phyloP scores from a whole-genome alignment of 2,888 invertebrate genomes.

The Axea sp. region DNA sequence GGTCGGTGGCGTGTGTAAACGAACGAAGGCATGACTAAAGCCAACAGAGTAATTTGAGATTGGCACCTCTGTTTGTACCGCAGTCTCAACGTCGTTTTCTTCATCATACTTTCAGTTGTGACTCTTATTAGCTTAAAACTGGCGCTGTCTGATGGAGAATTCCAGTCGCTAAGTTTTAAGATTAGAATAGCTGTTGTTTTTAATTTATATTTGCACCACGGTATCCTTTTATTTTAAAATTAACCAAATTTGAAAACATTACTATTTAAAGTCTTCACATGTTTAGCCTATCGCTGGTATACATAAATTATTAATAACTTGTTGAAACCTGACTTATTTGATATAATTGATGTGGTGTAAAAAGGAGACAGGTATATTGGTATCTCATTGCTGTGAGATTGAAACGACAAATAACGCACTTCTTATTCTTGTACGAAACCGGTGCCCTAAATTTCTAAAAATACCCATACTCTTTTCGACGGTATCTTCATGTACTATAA shows the following conservation, averaged over 20 bases:
- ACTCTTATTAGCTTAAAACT: constrained; percentile 58
- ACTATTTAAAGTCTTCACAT: no score
- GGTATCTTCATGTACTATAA: constrained; percentile 67
- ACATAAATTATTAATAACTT: constrained; percentile 36
- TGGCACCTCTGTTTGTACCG: constrained; percentile 71
- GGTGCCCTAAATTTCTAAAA: constrained; percentile 77
- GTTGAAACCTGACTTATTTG: constrained; percentile 23
- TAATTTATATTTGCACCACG: constrained; percentile 18
- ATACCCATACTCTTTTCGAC: constrained; percentile 68
- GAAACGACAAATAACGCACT: constrained; percentile 61
- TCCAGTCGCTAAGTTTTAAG: constrained; percentile 68
- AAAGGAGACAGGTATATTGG: constrained; percentile 59
- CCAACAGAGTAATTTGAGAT: constrained; percentile 79
- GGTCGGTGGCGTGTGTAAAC: constrained; percentile 74
- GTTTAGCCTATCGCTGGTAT: no score
- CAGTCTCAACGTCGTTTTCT: constrained; percentile 64
- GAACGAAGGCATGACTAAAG: constrained; percentile 70
- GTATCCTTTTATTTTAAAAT: no score
- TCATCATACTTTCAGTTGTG: constrained; percentile 58
- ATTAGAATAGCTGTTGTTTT: constrained; percentile 67
- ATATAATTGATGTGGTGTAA: constrained; percentile 47
- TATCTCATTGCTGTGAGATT: constrained; percentile 55
- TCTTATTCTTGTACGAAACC: constrained; percentile 62
- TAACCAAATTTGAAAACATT: no score
- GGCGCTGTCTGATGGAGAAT: constrained; percentile 75